Percentiles rank a stretch among this genome's conserved stretches.
phyloP scores from a whole-genome alignment of 2,797 vertebrate species.

The Serranus cabrilla region DNA sequence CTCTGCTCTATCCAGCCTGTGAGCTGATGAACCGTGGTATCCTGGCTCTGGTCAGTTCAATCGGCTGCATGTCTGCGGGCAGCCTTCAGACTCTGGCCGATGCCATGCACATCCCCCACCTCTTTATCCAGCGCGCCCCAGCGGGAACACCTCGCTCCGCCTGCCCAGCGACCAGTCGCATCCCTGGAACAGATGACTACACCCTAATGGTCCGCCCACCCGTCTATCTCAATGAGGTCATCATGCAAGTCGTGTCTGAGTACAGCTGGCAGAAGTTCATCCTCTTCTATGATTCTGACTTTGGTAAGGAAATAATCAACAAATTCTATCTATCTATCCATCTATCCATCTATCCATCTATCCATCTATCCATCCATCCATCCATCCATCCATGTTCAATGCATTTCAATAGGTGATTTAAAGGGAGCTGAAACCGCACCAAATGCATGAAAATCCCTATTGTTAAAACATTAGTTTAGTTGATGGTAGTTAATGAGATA shows the following conservation, averaged over 20 bases:
- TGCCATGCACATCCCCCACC: slow-evolving; percentile 99
- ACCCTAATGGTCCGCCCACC: slow-evolving; percentile 96
- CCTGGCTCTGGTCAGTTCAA: slow-evolving; percentile 97
- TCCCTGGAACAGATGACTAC: slow-evolving; percentile 92
- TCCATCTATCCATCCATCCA: no score
- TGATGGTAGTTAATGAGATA: no score
- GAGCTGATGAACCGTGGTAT: slow-evolving; percentile 99
- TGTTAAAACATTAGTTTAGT: no score
- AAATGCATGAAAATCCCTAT: no score
- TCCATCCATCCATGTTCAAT: background rate
- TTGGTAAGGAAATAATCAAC: slow-evolving; percentile 87
- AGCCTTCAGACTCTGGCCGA: slow-evolving; percentile 95
- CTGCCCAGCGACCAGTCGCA: slow-evolving; percentile 90
- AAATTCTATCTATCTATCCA: no score
- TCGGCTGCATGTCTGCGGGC: slow-evolving; percentile 95
- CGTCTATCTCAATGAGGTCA: slow-evolving; percentile 97
- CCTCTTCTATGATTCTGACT: slow-evolving; percentile 97
- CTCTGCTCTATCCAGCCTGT: slow-evolving; percentile 87
- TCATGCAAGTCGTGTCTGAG: slow-evolving; percentile 95
- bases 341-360: no score
- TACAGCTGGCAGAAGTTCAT: slow-evolving; percentile 99
- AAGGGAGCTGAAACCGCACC: no score
- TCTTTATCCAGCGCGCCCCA: slow-evolving; percentile 94
- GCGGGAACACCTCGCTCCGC: slow-evolving; percentile 92
- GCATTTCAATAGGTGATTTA: no score